Conservation (phyloP, 2,888 invertebrate genomes). For the Mythimna lalbum region DNA sequence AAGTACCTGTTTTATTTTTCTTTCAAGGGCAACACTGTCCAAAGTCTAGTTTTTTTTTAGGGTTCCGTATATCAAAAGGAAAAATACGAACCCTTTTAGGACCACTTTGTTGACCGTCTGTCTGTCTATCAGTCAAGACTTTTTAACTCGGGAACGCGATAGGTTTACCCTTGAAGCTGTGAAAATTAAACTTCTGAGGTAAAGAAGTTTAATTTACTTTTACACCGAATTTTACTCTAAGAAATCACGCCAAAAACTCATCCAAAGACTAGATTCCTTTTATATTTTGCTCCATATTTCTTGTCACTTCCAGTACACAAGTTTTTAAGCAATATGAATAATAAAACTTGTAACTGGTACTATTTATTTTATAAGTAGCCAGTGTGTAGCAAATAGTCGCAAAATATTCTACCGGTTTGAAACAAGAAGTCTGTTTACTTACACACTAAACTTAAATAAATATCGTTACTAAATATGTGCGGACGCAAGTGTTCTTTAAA, state of each 20-base stretch:
- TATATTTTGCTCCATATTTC: background rate
- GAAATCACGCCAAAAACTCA: too few relatives aligned
- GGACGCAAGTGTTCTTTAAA: slow-evolving; percentile 41
- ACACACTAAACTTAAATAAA: slow-evolving; percentile 54
- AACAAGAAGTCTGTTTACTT: slow-evolving; percentile 35
- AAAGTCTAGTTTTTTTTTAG: background rate
- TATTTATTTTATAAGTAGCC: slow-evolving; percentile 13
- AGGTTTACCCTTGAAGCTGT: too few relatives aligned
- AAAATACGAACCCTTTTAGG: too few relatives aligned
- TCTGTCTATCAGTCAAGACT: too few relatives aligned
- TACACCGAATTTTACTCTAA: too few relatives aligned
- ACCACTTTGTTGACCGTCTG: too few relatives aligned
- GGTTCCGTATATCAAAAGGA: too few relatives aligned
- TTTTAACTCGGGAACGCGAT: too few relatives aligned
- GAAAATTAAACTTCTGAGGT: too few relatives aligned
- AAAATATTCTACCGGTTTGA: slow-evolving; percentile 33
- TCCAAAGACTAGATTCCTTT: background rate
- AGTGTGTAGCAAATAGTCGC: slow-evolving; percentile 34
- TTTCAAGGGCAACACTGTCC: background rate
- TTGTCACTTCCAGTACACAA: too few relatives aligned
- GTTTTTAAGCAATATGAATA: background rate
- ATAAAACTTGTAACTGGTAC: background rate
- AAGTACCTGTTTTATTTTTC: background rate
- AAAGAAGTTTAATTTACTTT: too few relatives aligned
- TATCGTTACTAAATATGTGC: slow-evolving; percentile 36